A percentile compares a stretch with the other conserved stretches of the same genome.
phyloP scores from a whole-genome alignment of 2,888 invertebrate genomes.

The Theretra japonica region DNA sequence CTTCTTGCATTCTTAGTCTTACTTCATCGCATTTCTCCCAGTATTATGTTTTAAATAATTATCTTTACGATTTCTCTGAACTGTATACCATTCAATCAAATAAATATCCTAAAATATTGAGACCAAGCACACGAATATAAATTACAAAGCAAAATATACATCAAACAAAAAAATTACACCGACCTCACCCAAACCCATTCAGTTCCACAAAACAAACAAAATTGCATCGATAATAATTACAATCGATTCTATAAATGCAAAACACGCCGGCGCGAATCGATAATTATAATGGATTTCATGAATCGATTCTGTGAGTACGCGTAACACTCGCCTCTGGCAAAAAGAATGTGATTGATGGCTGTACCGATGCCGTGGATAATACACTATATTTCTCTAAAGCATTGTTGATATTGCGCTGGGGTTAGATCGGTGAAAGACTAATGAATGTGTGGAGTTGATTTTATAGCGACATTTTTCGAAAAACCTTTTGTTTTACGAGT shows the following conservation, averaged over 20 bases:
- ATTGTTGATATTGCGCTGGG: conserved; percentile 27
- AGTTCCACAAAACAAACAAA: not conserved
- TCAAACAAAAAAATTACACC: no score
- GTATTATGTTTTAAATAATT: no score
- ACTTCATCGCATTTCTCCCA: no score
- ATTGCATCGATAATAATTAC: not conserved
- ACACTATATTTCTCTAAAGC: conserved; percentile 17
- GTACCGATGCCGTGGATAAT: conserved; percentile 5
- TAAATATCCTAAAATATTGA: no score
- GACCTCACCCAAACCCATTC: not conserved
- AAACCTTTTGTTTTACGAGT: not conserved
- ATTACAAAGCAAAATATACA: no score
- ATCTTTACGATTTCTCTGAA: no score
- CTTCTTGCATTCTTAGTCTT: no score
- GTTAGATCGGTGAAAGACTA: not conserved
- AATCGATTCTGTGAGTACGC: conserved; percentile 3
- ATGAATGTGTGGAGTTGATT: not conserved
- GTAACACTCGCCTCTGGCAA: not conserved
- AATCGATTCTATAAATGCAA: conserved; percentile 2
- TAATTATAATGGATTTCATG: conserved; percentile 7
- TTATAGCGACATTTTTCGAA: not conserved
- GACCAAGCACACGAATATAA: no score
- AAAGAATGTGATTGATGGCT: conserved; percentile 8
- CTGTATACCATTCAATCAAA: no score
- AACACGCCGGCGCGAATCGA: not conserved